Base-by-base conservation (phyloP, 2,888 invertebrate species). In the Carcina quercana region DNA sequence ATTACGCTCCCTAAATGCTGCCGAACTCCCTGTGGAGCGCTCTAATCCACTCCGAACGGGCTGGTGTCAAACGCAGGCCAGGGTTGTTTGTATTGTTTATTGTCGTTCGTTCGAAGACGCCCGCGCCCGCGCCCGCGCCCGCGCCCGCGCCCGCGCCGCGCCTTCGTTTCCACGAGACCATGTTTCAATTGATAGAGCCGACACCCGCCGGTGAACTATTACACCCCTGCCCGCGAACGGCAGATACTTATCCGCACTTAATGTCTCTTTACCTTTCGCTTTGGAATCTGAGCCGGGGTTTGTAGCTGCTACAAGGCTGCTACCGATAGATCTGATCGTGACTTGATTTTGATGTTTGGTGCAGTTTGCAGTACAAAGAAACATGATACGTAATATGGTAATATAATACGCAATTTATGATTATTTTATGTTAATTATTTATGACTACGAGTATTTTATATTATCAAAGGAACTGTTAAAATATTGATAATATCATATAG, bases 61-160 rank as follows among this genome's bases (percentile, higher is more conserved):
- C 78, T 80, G 73, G 75, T 83, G 83, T 83, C 83, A 83, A 82
- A 82, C 75, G 78, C 82, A 82, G 80, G 65, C 66, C 66, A 62
- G 66, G 72, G 82, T 70, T 80, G 82, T 83, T 82, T 82, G 80
- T 82, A 82, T 83, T 83, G 82, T 83, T 83, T 83, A 83, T 82
- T 78, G 80, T 78, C 71, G 75, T 67, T 69, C 67, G 64, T 60
- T 63, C 68, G 69, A 65, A 68, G 79, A 79, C 66, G 74, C 53
- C 65, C 62, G 52, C 57, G 52, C 42, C 45, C 22, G 13, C 8
- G 22, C 11, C 13, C 54, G 54, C 48, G 60, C n/a, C 5, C 54
- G 53, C 48, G 61, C 55, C 55, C 54, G 59, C 47, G 45, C 46
- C 24, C 5, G 24, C 24, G 11, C 11, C 12, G 11, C 11, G 10